Conservation (phyloP, 2,888 invertebrate species). For the Ornithoptera alexandrae region DNA sequence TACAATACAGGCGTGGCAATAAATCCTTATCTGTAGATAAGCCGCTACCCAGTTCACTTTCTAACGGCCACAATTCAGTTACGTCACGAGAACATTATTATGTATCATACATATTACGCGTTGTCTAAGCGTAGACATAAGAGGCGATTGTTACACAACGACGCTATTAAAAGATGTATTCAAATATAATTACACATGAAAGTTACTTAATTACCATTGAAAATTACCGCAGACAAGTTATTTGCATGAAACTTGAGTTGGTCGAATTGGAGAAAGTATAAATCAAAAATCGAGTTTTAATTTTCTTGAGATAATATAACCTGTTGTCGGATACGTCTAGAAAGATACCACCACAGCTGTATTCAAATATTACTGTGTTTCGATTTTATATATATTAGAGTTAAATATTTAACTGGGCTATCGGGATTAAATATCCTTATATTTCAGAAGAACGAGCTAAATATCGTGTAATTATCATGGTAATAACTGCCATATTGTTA, state of each 20-base stretch:
- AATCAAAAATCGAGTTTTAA: not conserved
- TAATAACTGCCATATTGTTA: too few relatives aligned
- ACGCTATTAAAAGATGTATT: constrained; percentile 25
- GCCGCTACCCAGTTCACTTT: constrained; percentile 41
- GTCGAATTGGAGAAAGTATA: not conserved
- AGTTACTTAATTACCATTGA: constrained; percentile 25
- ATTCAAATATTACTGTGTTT: too few relatives aligned
- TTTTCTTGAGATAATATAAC: not conserved
- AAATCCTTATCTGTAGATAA: constrained; percentile 58
- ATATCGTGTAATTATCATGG: too few relatives aligned
- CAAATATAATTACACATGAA: constrained; percentile 22
- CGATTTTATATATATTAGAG: too few relatives aligned
- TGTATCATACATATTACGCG: constrained; percentile 27
- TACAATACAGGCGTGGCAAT: constrained; percentile 44
- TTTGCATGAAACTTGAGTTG: constrained; percentile 1
- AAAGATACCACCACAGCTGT: too few relatives aligned
- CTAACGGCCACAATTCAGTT: constrained; percentile 31
- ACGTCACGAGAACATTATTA: constrained; percentile 23
- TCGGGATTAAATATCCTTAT: too few relatives aligned
- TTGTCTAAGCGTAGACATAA: constrained; percentile 17
- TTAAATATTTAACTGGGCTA: too few relatives aligned
- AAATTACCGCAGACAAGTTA: constrained; percentile 6
- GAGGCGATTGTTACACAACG: constrained; percentile 20
- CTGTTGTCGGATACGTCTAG: not conserved
- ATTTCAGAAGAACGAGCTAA: too few relatives aligned